phyloP scores from a whole-genome alignment of 2,888 invertebrate genomes.

The Drosophila rubida region DNA sequence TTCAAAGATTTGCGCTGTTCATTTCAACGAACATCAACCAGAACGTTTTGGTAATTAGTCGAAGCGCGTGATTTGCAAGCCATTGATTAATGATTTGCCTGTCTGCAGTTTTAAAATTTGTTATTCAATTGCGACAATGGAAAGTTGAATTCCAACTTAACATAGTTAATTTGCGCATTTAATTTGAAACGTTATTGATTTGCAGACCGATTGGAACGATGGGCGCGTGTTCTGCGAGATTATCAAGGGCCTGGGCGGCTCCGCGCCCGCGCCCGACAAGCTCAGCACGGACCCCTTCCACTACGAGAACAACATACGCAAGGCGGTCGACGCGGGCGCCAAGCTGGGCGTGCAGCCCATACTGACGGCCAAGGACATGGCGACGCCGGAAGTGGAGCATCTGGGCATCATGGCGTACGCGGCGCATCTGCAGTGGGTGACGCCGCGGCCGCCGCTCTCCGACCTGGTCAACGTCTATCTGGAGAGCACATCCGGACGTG shows the following conservation, averaged over 20 bases:
- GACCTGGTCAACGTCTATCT: conserved; percentile 92
- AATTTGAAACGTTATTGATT: background rate
- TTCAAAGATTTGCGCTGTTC: too few species aligned
- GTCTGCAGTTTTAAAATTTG: background rate
- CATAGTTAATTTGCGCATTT: background rate
- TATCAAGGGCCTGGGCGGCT: conserved; percentile 95
- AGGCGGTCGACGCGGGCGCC: conserved; percentile 90
- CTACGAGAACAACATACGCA: conserved; percentile 93
- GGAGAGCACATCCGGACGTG: conserved; percentile 93
- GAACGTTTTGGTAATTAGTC: background rate
- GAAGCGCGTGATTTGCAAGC: background rate
- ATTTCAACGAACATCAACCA: too few species aligned
- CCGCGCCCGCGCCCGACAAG: conserved; percentile 92
- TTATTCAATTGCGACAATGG: too few species aligned
- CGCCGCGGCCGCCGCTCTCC: conserved; percentile 92
- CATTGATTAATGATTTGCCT: background rate
- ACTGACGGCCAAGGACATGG: conserved; percentile 96
- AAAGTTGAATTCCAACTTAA: too few species aligned
- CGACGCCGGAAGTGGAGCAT: conserved; percentile 97
- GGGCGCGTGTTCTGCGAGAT: conserved; percentile 95
- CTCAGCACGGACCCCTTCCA: conserved; percentile 90
- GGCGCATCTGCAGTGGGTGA: conserved; percentile 95
- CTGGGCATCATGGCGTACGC: conserved; percentile 99
- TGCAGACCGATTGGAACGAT: conserved; percentile 98
- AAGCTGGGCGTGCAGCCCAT: conserved; percentile 93